These are phyloP conservation scores for Alaudala cheleensis DNA, from an alignment of 2,113 vertebrate genomes.

Conservation along the genomic window DNA sequence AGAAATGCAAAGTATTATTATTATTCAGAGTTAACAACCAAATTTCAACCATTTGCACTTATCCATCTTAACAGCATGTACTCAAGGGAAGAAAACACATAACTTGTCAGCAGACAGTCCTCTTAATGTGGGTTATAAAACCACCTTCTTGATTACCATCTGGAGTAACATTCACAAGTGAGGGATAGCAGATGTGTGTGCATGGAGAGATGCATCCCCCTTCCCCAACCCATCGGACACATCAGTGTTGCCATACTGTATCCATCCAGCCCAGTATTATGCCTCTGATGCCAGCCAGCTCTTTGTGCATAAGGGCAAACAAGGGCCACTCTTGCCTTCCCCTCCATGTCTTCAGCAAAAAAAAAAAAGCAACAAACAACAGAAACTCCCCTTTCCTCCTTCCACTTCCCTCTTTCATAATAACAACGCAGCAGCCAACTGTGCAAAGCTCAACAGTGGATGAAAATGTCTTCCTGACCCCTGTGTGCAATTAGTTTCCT, in stretches of 20 bases:
- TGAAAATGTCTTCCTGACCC: slow-evolving; percentile 62
- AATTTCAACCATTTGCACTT: slow-evolving; percentile 75
- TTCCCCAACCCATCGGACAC: slow-evolving; percentile 61
- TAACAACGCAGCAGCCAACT: slow-evolving; percentile 36
- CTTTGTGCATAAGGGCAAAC: slow-evolving; percentile 6
- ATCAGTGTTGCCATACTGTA: slow-evolving; percentile 27
- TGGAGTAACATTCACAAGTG: slow-evolving; percentile 75
- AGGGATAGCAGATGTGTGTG: slow-evolving; percentile 71
- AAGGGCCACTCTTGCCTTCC: background rate
- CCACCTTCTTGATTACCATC: slow-evolving; percentile 77
- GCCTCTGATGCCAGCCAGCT: background rate
- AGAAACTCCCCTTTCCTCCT: slow-evolving; percentile 2
- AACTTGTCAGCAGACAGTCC: slow-evolving; percentile 77
- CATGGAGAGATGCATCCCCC: slow-evolving; percentile 54
- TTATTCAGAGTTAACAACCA: slow-evolving; percentile 78
- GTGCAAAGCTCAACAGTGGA: slow-evolving; percentile 37
- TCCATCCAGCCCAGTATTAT: background rate
- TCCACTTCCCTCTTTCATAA: slow-evolving; percentile 35
- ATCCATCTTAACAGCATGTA: slow-evolving; percentile 73
- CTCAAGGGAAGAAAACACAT: slow-evolving; percentile 75
- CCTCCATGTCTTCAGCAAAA: background rate
- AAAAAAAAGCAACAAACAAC: background rate
- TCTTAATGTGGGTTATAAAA: slow-evolving; percentile 78
- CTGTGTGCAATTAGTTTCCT: slow-evolving; percentile 64
- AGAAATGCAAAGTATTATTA: slow-evolving; percentile 77